These are phyloP conservation scores for Sphaeramia orbicularis DNA, from an alignment of 2,797 vertebrate genomes.

Conservation along the genomic window DNA sequence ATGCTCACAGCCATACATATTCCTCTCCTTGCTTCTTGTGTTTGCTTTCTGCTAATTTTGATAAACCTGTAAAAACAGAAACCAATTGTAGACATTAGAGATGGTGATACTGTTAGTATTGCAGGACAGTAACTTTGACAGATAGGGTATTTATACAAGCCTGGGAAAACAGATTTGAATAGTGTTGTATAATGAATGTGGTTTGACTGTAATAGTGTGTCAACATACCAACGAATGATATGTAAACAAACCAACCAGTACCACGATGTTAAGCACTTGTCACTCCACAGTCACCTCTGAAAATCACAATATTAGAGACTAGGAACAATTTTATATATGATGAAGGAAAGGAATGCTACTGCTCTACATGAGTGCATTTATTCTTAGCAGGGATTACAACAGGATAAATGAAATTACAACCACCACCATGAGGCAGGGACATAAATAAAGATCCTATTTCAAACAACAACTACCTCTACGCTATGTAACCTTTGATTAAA, in stretches of 20 bases:
- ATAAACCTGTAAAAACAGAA: constrained; percentile 28
- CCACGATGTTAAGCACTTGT: not conserved
- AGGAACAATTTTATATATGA: constrained; percentile 20
- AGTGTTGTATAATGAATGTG: constrained; percentile 21
- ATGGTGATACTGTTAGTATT: constrained; percentile 27
- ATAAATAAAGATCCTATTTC: not conserved
- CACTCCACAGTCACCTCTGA: constrained; percentile 17
- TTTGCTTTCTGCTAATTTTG: constrained; percentile 29
- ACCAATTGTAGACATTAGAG: constrained; percentile 10
- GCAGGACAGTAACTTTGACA: constrained; percentile 19
- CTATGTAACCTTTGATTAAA: not conserved
- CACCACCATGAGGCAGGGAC: not conserved
- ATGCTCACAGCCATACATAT: constrained; percentile 16
- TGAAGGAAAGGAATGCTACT: constrained; percentile 8
- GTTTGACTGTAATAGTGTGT: constrained; percentile 22
- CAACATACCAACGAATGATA: constrained; percentile 29
- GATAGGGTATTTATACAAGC: constrained; percentile 27
- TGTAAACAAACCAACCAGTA: constrained; percentile 46
- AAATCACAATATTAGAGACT: constrained; percentile 38
- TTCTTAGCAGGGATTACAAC: constrained; percentile 31
- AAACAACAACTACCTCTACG: constrained; percentile 4
- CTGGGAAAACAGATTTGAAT: constrained; percentile 37
- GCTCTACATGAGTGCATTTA: constrained; percentile 22
- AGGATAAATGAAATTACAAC: constrained; percentile 27
- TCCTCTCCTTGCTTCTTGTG: not conserved